Evolutionary conservation across 2,113 vertebrate genomes (phyloP).

Genomic region (Mugil cephalus): DNA sequence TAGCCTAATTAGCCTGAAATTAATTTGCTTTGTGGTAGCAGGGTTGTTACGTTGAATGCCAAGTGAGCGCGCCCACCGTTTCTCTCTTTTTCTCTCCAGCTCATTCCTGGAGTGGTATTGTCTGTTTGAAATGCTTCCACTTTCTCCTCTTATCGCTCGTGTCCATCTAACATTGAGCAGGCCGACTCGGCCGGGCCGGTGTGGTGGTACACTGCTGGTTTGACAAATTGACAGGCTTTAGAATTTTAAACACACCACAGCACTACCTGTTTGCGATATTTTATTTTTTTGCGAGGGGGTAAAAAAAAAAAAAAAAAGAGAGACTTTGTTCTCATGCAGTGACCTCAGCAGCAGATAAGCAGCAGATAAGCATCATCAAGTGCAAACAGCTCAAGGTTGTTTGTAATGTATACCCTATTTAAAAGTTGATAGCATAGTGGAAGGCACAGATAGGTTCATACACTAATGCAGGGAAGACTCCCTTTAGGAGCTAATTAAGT

Average conservation of each 20-base stretch:
- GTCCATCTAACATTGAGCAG: constrained; percentile 65
- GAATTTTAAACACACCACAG: not conserved
- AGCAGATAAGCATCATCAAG: constrained; percentile 73
- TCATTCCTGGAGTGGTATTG: not conserved
- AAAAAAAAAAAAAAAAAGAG: not conserved
- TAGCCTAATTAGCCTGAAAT: constrained; percentile 73
- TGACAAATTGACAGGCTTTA: constrained; percentile 28
- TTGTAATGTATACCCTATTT: constrained; percentile 69
- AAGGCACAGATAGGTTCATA: constrained; percentile 53
- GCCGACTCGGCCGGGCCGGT: constrained; percentile 34
- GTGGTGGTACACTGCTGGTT: constrained; percentile 45
- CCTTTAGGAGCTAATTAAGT: constrained; percentile 77
- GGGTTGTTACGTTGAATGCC: constrained; percentile 47
- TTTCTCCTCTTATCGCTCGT: constrained; percentile 37
- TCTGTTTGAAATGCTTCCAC: constrained; percentile 24
- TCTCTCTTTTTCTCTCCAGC: constrained; percentile 38
- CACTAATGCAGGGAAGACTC: constrained; percentile 67
- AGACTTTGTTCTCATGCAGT: constrained; percentile 53
- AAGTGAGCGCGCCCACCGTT: constrained; percentile 39
- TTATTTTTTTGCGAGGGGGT: not conserved
- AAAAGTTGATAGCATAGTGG: constrained; percentile 54
- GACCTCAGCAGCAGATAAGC: constrained; percentile 72
- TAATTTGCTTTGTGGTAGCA: constrained; percentile 67
- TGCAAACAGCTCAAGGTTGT: constrained; percentile 76
- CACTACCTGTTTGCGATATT: constrained; percentile 16